These are phyloP conservation scores for Encarsia formosa DNA, from an alignment of 2,888 invertebrate species.

Conservation along the genomic window DNA sequence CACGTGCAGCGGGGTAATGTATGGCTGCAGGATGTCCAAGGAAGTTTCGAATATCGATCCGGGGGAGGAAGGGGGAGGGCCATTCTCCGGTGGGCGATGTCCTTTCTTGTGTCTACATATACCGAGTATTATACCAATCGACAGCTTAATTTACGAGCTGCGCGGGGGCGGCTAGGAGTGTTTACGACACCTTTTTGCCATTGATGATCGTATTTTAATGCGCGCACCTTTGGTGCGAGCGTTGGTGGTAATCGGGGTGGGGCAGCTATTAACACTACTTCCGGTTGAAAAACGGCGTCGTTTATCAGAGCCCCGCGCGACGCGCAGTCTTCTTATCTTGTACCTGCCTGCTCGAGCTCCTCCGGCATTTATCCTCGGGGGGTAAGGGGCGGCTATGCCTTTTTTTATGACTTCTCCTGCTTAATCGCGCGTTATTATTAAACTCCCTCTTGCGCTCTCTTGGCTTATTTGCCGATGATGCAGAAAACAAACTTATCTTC, in stretches of 20 bases:
- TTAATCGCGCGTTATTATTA: conserved; percentile 19
- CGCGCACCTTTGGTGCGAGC: no score
- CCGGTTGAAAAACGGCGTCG: conserved; percentile 12
- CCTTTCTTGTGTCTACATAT: no score
- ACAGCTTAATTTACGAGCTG: no score
- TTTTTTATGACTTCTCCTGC: conserved; percentile 14
- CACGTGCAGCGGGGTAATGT: no score
- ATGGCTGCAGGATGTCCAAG: no score
- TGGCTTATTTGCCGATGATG: conserved; percentile 12
- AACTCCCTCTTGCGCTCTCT: not conserved
- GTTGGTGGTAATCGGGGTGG: no score
- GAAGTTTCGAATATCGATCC: no score
- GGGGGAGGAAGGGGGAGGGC: no score
- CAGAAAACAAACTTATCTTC: conserved; percentile 16
- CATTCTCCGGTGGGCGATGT: no score
- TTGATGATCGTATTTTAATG: not conserved
- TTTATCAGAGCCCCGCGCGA: conserved; percentile 8
- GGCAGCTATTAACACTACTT: conserved; percentile 18
- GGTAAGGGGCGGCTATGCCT: not conserved
- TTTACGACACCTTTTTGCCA: no score
- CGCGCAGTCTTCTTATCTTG: conserved; percentile 7
- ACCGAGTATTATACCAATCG: no score
- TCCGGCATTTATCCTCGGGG: conserved; percentile 5
- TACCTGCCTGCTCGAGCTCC: not conserved
- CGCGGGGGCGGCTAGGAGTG: no score